These are phyloP conservation scores for Alloplasta piceator DNA, from an alignment of 2,888 invertebrate species.

Conservation along the genomic window DNA sequence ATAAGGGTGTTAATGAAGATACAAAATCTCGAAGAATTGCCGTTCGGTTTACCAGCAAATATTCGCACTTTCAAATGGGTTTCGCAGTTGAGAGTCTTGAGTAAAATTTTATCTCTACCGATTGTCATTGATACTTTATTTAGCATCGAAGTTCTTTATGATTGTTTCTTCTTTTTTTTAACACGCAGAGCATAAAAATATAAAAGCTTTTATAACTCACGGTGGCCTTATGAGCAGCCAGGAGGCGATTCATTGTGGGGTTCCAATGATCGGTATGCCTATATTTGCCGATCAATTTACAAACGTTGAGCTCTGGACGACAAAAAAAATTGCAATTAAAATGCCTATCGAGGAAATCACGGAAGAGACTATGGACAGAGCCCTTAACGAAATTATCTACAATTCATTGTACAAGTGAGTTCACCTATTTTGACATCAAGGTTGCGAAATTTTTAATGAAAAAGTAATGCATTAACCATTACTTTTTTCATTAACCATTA, in stretches of 20 bases:
- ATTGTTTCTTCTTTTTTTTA: not conserved
- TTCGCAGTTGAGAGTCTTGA: slow-evolving; percentile 74
- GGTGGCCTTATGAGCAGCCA: slow-evolving; percentile 78
- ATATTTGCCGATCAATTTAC: slow-evolving; percentile 76
- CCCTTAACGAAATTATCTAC: slow-evolving; percentile 71
- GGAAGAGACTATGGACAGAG: slow-evolving; percentile 69
- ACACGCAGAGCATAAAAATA: slow-evolving; percentile 75
- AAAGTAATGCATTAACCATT: no score
- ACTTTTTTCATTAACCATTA: no score
- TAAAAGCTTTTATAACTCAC: slow-evolving; percentile 78
- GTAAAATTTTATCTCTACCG: slow-evolving; percentile 67
- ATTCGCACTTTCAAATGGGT: slow-evolving; percentile 72
- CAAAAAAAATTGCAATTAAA: slow-evolving; percentile 71
- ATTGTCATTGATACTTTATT: not conserved
- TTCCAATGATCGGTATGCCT: slow-evolving; percentile 79
- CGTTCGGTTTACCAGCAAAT: slow-evolving; percentile 73
- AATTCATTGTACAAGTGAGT: slow-evolving; percentile 74
- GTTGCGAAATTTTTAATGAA: no score
- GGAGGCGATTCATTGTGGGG: slow-evolving; percentile 76
- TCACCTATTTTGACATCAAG: no score
- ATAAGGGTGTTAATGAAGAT: slow-evolving; percentile 75
- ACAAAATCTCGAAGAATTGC: slow-evolving; percentile 67
- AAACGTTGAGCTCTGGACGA: slow-evolving; percentile 70
- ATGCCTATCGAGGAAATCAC: slow-evolving; percentile 67
- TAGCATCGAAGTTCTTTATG: no score